Base-by-base conservation (phyloP, 2,113 vertebrate species). In the Urocynchramus pylzowi region DNA sequence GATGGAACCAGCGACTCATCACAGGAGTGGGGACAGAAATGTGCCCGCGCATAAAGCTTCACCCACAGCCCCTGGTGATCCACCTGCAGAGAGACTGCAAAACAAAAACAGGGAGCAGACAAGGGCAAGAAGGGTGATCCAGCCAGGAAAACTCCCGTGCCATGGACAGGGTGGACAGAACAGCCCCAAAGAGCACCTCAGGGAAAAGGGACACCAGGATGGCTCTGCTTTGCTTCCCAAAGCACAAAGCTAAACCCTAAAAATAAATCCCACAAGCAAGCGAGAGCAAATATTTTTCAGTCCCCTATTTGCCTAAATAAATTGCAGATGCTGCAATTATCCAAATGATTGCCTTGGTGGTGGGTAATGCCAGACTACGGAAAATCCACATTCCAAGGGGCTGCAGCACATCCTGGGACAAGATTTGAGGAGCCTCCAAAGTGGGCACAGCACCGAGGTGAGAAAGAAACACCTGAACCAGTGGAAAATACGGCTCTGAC, bases 241-340 rank as follows among this genome's bases (percentile, higher is more conserved):
- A 54, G 73, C 31, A 15, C 68, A 64, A 35, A 70, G 42, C 42
- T 74, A 74, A 78, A 67, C 77, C 61, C 76, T 85, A 27, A 80
- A 93, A 86, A 87, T 78, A 91, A 94, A 92, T 45, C 39, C 44
- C 63, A 76, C 35, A 10, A 88, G 57, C 57, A 41, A 73, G n/a
- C 2, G 0, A 96, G 92, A 86, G 79, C 83, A 90, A 96, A 45
- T 93, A 90, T 77, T 92, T 92, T 90, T 80, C 47, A 10, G 3
- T 6, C 50, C 89, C 27, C 31, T 80, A 31, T 90, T 90, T 83
- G 80, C 88, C 50, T 61, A 83, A 90, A 93, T 84, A 85, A 92
- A 90, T 76, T 65, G 57, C 85, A 94, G 87, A 87, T 0, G 2
- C 45, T 83, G 75, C 75, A 90, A 83, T 90, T 92, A 93, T 7